Conservation (phyloP, 2,113 vertebrate genomes). For the Hydrochoerus hydrochaeris region DNA sequence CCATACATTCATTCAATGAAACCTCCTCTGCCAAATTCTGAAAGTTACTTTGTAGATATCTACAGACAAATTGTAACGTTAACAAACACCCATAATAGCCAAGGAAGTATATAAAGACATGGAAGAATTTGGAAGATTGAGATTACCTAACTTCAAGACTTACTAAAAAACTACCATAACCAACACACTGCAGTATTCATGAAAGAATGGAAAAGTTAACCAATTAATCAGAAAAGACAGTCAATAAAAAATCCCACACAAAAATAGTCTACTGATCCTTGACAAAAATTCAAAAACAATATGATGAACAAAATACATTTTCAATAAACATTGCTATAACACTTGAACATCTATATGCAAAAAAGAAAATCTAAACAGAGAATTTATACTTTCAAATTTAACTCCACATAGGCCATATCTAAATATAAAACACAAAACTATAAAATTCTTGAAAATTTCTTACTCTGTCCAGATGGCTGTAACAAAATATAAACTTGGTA, state of each 20-base stretch:
- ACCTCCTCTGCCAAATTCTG: not conserved
- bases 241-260: not conserved
- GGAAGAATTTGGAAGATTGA: not conserved
- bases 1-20: not conserved
- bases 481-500: not conserved
- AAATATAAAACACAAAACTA: not conserved
- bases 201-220: not conserved
- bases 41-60: not conserved
- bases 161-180: not conserved
- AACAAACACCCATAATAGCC: not conserved
- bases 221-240: not conserved
- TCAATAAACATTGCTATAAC: not conserved
- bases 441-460: not conserved
- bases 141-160: not conserved
- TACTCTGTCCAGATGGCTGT: not conserved
- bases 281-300: not conserved
- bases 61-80: not conserved
- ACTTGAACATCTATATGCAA: not conserved
- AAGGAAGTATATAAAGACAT: not conserved
- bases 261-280: not conserved
- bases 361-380: not conserved
- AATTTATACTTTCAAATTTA: not conserved
- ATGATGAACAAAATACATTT: not conserved
- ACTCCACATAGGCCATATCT: not conserved
- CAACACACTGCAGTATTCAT: not conserved